These are phyloP conservation scores for Galerucella pusilla DNA, from an alignment of 2,888 invertebrate genomes.

Conservation along the genomic window DNA sequence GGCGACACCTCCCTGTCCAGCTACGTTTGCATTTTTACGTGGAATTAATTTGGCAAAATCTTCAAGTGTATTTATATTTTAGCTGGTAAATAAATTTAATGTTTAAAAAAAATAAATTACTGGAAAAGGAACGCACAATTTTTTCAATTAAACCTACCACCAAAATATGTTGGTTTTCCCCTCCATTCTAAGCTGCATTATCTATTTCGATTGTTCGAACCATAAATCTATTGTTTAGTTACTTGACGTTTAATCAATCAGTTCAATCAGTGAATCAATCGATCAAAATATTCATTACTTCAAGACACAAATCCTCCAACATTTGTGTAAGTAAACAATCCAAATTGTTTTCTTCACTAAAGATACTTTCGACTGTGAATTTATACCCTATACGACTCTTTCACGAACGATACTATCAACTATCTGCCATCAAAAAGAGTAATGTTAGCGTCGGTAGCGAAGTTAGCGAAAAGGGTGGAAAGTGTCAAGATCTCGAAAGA, in stretches of 20 bases:
- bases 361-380: slow-evolving; percentile 5
- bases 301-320: background rate
- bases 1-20: slow-evolving; percentile 40
- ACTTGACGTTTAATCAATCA: too few species aligned
- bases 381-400: slow-evolving; percentile 27
- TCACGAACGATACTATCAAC: slow-evolving; percentile 36
- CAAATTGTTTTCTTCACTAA: slow-evolving; percentile 13
- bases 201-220: too few species aligned
- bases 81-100: background rate
- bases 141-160: too few species aligned
- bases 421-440: slow-evolving; percentile 37
- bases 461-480: slow-evolving; percentile 47
- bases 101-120: too few species aligned
- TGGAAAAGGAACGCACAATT: too few species aligned
- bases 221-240: too few species aligned
- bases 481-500: slow-evolving; percentile 40
- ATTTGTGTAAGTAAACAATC: slow-evolving; percentile 17
- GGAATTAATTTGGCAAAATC: slow-evolving; percentile 33
- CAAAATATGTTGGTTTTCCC: too few species aligned
- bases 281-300: background rate
- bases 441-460: slow-evolving; percentile 36
- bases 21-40: slow-evolving; percentile 42
- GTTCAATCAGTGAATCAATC: too few species aligned
- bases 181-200: too few species aligned
- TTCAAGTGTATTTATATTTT: background rate